Evolutionary conservation across 2,113 vertebrate genomes (phyloP).

Genomic region (Daphoenositta chrysoptera): DNA sequence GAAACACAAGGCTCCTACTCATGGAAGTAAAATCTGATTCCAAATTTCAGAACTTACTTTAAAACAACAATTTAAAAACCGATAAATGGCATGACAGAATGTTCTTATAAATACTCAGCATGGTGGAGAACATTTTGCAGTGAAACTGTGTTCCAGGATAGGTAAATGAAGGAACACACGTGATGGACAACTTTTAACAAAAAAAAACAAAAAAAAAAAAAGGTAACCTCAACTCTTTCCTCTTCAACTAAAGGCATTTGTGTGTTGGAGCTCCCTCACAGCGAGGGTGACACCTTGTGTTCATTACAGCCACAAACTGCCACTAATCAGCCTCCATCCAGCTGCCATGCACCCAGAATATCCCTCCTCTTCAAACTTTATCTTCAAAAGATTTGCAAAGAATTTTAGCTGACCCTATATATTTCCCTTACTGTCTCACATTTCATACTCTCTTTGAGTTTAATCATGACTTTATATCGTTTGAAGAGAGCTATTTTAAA

Average conservation of each 20-base stretch:
- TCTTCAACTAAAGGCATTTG: background rate
- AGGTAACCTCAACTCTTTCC: background rate
- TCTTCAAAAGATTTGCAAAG: background rate
- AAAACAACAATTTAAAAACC: background rate
- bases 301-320: background rate
- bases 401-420: background rate
- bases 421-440: background rate
- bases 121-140: background rate
- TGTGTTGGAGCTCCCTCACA: background rate
- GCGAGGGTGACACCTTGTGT: slow-evolving; percentile 7
- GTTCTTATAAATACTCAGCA: background rate
- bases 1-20: background rate
- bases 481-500: background rate
- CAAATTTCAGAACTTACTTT: background rate
- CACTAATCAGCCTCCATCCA: background rate
- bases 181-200: background rate
- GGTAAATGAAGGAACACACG: background rate
- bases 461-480: background rate
- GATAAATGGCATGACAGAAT: background rate
- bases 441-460: background rate
- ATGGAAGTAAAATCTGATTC: background rate
- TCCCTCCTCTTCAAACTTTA: background rate
- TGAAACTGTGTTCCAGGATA: background rate
- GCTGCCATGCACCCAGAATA: background rate
- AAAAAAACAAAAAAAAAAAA: no score